Conservation (phyloP, 2,797 vertebrate genomes). For the Dromococcyx pavoninus region DNA sequence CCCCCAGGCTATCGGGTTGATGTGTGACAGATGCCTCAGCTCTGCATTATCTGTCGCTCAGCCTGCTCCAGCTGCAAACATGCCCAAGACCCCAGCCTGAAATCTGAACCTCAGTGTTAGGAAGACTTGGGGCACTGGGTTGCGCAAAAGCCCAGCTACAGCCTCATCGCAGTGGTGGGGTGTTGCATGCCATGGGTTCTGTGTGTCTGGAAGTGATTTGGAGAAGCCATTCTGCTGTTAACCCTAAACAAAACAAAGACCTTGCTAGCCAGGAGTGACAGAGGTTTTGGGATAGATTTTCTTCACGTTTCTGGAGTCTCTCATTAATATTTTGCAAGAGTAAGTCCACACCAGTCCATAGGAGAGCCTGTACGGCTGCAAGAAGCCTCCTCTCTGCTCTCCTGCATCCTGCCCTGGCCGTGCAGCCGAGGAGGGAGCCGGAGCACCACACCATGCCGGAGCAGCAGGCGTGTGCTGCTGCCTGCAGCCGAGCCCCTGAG, state of each 20-base stretch:
- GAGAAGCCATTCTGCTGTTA: slow-evolving; percentile 51
- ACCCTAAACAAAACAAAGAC: slow-evolving; percentile 64
- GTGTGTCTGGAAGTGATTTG: slow-evolving; percentile 73
- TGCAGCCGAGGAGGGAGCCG: neutral
- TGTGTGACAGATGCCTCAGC: neutral
- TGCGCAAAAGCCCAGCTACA: slow-evolving; percentile 48
- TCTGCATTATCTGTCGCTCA: neutral
- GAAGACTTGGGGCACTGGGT: slow-evolving; percentile 1
- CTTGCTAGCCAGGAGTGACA: neutral
- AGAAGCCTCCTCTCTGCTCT: neutral
- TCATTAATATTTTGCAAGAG: neutral
- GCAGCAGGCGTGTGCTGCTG: neutral
- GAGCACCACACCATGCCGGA: neutral
- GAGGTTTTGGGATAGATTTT: neutral
- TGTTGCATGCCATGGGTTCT: slow-evolving; percentile 59
- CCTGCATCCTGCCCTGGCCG: neutral
- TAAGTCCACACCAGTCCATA: neutral
- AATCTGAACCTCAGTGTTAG: neutral
- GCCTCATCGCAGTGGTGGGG: slow-evolving; percentile 6
- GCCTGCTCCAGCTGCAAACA: neutral
- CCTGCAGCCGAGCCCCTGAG: neutral
- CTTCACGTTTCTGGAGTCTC: neutral
- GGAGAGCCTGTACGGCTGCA: neutral
- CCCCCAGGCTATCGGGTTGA: rapidly evolving
- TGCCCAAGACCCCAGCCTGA: neutral